Conservation (phyloP, 2,113 vertebrate genomes). For the Semicossyphus pulcher region DNA sequence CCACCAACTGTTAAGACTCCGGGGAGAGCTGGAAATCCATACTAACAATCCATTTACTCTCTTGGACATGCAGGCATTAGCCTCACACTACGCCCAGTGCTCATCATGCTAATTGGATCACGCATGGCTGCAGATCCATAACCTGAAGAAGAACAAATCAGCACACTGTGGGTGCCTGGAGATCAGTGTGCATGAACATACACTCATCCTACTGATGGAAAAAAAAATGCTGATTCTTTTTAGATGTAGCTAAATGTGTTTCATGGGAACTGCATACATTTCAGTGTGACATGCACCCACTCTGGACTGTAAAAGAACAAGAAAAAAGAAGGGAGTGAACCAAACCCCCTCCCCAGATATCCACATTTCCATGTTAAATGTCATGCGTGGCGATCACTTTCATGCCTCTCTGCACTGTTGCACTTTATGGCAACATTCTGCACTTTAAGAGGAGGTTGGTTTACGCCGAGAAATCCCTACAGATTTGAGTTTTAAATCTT, state of each 20-base stretch:
- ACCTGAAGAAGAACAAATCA: conserved; percentile 45
- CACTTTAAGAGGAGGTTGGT: conserved; percentile 36
- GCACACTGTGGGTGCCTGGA: conserved; percentile 25
- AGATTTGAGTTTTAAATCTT: conserved; percentile 18
- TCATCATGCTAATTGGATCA: conserved; percentile 75
- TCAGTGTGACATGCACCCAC: conserved; percentile 8
- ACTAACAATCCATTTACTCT: conserved; percentile 74
- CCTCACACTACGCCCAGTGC: conserved; percentile 32
- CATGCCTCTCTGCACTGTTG: conserved; percentile 58
- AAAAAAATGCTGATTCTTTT: conserved; percentile 31
- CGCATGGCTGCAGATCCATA: conserved; percentile 56
- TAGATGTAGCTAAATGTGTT: background rate
- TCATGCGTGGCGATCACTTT: conserved; percentile 47
- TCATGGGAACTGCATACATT: no score
- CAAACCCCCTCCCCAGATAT: conserved; percentile 2
- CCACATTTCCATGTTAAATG: conserved; percentile 39
- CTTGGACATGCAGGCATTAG: conserved; percentile 57
- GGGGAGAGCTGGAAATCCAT: conserved; percentile 69
- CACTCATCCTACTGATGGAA: conserved; percentile 19
- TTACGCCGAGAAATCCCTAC: background rate
- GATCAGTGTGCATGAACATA: conserved; percentile 13
- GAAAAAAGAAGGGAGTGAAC: background rate
- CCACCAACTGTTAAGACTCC: conserved; percentile 48
- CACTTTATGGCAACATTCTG: conserved; percentile 53
- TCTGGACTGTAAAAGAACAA: background rate